Evolutionary conservation across 2,888 invertebrate genomes (phyloP).

Genomic region (Cecidostiba fungosa): DNA sequence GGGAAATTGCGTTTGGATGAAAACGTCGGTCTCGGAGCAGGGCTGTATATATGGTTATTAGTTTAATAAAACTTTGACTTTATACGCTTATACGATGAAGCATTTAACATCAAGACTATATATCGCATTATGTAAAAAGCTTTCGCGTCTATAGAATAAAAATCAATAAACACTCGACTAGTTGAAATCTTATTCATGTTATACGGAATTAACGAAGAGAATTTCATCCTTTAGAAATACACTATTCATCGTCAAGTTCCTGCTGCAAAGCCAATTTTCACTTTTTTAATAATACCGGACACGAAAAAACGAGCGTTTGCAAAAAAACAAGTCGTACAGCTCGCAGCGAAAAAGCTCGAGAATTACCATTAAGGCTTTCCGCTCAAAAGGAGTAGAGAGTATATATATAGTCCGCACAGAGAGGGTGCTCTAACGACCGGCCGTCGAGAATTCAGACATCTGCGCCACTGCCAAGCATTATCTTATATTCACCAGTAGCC

Average conservation of each 20-base stretch:
- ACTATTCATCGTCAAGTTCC: background rate
- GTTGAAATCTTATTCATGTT: background rate
- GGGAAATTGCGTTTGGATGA: background rate
- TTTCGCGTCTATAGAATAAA: background rate
- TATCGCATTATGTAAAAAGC: no score
- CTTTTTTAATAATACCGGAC: background rate
- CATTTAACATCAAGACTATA: no score
- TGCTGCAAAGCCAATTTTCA: background rate
- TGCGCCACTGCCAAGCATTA: constrained; percentile 24
- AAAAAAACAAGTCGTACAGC: background rate
- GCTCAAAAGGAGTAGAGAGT: background rate
- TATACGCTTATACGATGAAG: no score
- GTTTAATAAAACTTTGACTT: background rate
- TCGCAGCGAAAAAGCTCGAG: constrained; percentile 12
- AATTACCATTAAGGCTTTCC: background rate
- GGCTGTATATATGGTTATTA: background rate
- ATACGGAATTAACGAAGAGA: background rate
- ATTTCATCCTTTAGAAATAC: background rate
- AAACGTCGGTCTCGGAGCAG: background rate
- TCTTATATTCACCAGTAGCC: constrained; percentile 27
- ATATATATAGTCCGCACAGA: background rate
- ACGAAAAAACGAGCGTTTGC: background rate
- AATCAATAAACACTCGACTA: background rate
- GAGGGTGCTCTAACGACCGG: background rate
- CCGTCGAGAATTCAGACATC: background rate